Evolutionary conservation across 2,113 vertebrate genomes (phyloP).

Genomic region (Panthera uncia): DNA sequence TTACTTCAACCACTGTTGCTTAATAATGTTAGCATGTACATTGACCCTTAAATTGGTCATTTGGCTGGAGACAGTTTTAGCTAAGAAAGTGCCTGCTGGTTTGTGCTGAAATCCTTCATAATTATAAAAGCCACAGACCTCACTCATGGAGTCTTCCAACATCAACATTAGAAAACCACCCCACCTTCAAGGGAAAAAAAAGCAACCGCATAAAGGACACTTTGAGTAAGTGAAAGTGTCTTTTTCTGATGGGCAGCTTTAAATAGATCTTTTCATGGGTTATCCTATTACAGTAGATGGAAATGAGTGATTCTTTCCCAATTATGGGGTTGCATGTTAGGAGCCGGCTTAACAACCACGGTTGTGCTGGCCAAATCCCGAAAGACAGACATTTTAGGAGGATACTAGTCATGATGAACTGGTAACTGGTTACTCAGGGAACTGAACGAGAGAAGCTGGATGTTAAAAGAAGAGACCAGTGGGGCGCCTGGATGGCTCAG

Average conservation of each 20-base stretch:
- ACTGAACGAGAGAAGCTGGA: not conserved
- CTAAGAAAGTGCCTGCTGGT: not conserved
- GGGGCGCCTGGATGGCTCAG: no score
- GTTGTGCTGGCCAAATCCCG: not conserved
- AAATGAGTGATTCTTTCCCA: not conserved
- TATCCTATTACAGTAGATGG: not conserved
- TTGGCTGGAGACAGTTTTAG: constrained; percentile 45
- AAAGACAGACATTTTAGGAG: not conserved
- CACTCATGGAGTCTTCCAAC: constrained; percentile 23
- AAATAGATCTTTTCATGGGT: constrained; percentile 18
- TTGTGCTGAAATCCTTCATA: constrained; percentile 42
- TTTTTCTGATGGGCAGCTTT: not conserved
- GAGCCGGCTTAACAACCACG: not conserved
- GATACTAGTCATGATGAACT: not conserved
- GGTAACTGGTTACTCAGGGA: not conserved
- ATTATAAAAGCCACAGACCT: constrained; percentile 54
- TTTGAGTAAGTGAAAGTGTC: not conserved
- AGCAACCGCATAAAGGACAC: not conserved
- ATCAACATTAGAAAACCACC: constrained; percentile 2
- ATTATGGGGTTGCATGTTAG: not conserved
- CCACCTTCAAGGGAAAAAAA: constrained; percentile 14
- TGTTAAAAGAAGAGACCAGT: not conserved
- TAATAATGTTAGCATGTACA: constrained; percentile 51
- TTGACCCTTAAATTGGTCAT: constrained; percentile 52
- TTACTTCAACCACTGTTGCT: constrained; percentile 13